Conservation (phyloP, 2,888 invertebrate species). For the Flexamia atlantica region DNA sequence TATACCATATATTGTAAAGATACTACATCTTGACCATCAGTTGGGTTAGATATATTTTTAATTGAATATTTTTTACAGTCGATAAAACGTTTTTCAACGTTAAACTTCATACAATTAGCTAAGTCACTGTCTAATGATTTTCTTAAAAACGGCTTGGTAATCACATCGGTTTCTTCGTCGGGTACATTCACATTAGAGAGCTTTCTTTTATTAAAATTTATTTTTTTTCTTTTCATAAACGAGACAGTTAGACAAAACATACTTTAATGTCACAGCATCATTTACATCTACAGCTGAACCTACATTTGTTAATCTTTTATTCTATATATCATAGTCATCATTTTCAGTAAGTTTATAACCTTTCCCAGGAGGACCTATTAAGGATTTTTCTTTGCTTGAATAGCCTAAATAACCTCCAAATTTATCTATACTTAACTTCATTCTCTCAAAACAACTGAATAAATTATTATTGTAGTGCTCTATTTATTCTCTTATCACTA, state of each 20-base stretch:
- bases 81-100: not conserved
- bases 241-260: not conserved
- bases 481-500: no score
- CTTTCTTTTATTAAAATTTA: not conserved
- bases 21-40: not conserved
- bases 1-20: not conserved
- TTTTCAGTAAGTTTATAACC: not conserved
- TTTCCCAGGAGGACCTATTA: not conserved
- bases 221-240: not conserved
- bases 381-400: not conserved
- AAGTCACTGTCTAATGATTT: not conserved
- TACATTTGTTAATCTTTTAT: not conserved
- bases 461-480: no score
- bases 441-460: not conserved
- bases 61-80: not conserved
- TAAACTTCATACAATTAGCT: not conserved
- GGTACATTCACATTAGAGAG: not conserved
- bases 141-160: not conserved
- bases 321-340: not conserved
- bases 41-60: not conserved
- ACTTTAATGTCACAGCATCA: not conserved
- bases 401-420: slow-evolving; percentile 1
- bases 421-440: not conserved
- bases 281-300: not conserved
- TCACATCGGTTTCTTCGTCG: not conserved